A percentile compares a stretch with the other conserved stretches of the same genome.
Conservation (phyloP, 2,797 vertebrate genomes). For the Sphaeramia orbicularis region DNA sequence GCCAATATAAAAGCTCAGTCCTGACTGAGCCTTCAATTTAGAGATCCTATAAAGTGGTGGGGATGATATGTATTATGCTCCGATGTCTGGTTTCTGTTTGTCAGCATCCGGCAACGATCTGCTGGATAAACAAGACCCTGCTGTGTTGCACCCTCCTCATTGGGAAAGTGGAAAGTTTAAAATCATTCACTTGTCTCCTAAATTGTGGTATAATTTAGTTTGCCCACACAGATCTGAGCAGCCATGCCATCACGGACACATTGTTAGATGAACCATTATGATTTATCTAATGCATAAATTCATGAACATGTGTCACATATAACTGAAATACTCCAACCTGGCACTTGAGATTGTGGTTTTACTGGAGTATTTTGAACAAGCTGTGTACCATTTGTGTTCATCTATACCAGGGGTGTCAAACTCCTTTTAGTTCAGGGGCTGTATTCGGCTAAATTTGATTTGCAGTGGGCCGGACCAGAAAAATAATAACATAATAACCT, state of each 20-base stretch:
- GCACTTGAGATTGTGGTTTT: background rate
- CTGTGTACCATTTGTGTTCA: background rate
- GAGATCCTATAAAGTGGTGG: slow-evolving; percentile 28
- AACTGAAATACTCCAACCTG: background rate
- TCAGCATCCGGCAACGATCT: slow-evolving; percentile 26
- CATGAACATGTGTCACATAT: slow-evolving; percentile 3
- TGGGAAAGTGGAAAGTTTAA: slow-evolving; percentile 10
- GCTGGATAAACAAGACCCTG: slow-evolving; percentile 23
- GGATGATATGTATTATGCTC: slow-evolving; percentile 29
- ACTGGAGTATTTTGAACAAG: background rate
- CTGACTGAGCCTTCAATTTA: slow-evolving; percentile 37
- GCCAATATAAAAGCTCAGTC: background rate
- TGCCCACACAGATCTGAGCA: background rate
- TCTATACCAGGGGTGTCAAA: no score
- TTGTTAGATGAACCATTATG: slow-evolving; percentile 9
- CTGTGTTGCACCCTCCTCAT: background rate
- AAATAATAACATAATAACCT: no score
- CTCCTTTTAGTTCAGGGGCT: no score
- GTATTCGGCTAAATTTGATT: no score
- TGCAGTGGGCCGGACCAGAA: no score
- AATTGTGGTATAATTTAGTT: slow-evolving; percentile 25
- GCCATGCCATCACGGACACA: background rate
- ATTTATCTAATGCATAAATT: slow-evolving; percentile 26
- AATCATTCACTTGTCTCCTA: slow-evolving; percentile 18
- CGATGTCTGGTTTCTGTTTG: slow-evolving; percentile 31